Conservation (phyloP, 1,140 invertebrate genomes). For the Pachyrhynchus sulphureomaculatus region DNA sequence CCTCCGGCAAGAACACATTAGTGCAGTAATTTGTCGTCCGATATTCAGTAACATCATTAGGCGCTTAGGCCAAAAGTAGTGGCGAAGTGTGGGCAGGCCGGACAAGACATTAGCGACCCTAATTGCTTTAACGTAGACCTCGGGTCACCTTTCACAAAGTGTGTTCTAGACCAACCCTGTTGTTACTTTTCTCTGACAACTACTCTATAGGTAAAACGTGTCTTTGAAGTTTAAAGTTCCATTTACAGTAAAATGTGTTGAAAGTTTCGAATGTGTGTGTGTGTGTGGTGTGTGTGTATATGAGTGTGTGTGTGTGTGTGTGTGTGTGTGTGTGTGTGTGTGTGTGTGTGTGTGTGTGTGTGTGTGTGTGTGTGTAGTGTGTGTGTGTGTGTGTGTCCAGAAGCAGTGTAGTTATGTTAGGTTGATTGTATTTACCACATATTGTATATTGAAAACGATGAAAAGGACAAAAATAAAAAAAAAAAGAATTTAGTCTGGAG, state of each 20-base stretch:
- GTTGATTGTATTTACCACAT: too few species aligned
- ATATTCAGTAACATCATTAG: conserved; percentile 44
- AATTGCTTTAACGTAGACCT: conserved; percentile 39
- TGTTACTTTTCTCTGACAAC: conserved; percentile 1
- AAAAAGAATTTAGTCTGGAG: too few species aligned
- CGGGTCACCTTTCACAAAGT: conserved; percentile 32
- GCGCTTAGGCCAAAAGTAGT: conserved; percentile 41
- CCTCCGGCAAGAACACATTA: conserved; percentile 32
- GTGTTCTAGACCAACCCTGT: conserved; percentile 1
- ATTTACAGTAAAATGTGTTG: not conserved
- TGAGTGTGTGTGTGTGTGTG: too few species aligned
- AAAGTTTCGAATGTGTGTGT: too few species aligned
- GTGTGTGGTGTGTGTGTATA: too few species aligned
- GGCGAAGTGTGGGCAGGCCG: conserved; percentile 42
- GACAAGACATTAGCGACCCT: conserved; percentile 47
- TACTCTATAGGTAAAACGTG: conserved; percentile 6
- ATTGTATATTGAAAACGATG: too few species aligned
- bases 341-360: too few species aligned
- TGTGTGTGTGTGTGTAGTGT: too few species aligned
- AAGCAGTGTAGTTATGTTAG: too few species aligned
- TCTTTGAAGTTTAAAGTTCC: not conserved
- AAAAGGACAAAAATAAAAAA: too few species aligned
- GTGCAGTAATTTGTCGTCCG: conserved; percentile 36
- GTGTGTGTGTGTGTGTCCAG: too few species aligned
- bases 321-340: too few species aligned